phyloP scores from a whole-genome alignment of 2,797 vertebrate species.

The Malacoctenus gilli region DNA sequence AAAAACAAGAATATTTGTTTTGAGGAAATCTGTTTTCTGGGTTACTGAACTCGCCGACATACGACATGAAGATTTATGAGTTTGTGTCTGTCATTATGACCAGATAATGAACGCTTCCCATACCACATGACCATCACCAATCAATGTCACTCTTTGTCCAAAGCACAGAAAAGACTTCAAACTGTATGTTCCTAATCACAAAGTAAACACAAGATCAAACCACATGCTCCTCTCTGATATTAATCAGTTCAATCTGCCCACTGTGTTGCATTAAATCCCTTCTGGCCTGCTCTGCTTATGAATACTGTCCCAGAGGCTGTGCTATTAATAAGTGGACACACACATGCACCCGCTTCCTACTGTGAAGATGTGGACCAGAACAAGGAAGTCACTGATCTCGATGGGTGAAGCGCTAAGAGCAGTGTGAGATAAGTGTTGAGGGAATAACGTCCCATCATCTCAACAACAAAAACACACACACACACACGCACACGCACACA shows the following conservation, averaged over 20 bases:
- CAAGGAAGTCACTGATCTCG: slow-evolving; percentile 68
- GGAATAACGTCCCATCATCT: slow-evolving; percentile 60
- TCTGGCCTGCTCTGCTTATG: slow-evolving; percentile 67
- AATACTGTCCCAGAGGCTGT: slow-evolving; percentile 65
- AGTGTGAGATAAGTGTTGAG: slow-evolving; percentile 60
- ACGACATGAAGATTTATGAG: not conserved
- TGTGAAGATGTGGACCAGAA: slow-evolving; percentile 64
- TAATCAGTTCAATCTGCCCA: slow-evolving; percentile 68
- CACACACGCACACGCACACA: slow-evolving; percentile 34
- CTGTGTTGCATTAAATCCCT: slow-evolving; percentile 51
- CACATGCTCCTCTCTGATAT: slow-evolving; percentile 53
- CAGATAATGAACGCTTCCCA: slow-evolving; percentile 3
- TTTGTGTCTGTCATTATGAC: not conserved
- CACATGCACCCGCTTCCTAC: slow-evolving; percentile 33
- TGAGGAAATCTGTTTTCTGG: not conserved
- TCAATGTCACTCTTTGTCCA: slow-evolving; percentile 31
- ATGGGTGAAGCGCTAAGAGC: slow-evolving; percentile 65
- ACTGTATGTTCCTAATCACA: slow-evolving; percentile 44
- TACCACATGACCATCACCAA: slow-evolving; percentile 19
- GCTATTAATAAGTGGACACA: slow-evolving; percentile 75
- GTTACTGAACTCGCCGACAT: not conserved
- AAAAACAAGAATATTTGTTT: not conserved
- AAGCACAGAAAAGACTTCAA: slow-evolving; percentile 24
- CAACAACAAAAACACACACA: slow-evolving; percentile 11
- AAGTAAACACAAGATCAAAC: slow-evolving; percentile 62